Evolutionary conservation across 2,113 vertebrate species (phyloP).

Genomic region (Rafetus swinhoei): DNA sequence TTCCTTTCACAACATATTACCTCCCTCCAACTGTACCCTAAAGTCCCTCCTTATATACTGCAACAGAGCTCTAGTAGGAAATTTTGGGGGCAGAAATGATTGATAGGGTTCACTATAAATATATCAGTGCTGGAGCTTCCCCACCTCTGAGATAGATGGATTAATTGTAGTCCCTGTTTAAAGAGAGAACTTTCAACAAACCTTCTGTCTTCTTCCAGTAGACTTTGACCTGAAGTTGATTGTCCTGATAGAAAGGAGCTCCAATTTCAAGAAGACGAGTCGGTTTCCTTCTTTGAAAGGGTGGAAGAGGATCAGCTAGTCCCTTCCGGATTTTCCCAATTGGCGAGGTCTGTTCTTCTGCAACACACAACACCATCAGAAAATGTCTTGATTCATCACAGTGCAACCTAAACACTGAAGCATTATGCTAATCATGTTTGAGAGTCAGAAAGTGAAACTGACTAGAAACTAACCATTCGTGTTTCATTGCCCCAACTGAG

Average conservation of each 20-base stretch:
- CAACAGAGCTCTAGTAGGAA: neutral
- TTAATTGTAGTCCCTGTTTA: neutral
- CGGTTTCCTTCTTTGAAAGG: constrained; percentile 79
- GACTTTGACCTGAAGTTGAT: constrained; percentile 91
- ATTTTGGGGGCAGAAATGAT: neutral
- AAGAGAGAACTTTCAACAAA: constrained; percentile 56
- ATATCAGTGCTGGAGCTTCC: neutral
- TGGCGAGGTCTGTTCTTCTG: constrained; percentile 73
- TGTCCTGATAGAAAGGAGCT: constrained; percentile 91
- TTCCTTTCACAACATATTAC: neutral
- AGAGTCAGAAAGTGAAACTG: neutral
- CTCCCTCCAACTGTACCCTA: neutral
- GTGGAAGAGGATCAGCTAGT: constrained; percentile 48
- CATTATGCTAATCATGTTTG: neutral
- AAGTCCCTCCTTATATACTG: neutral
- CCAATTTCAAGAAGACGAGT: constrained; percentile 88
- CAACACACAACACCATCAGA: constrained; percentile 24
- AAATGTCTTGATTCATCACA: neutral
- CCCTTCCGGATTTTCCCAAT: constrained; percentile 65
- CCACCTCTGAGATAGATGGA: neutral
- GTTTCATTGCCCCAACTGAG: neutral
- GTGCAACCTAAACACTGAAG: neutral
- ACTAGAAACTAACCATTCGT: neutral
- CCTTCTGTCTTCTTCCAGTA: constrained; percentile 96
- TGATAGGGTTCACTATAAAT: neutral